A percentile compares a stretch with the other conserved stretches of the same genome.
Evolutionary conservation across 2,113 vertebrate species (phyloP).

Genomic region (Crypturellus undulatus): DNA sequence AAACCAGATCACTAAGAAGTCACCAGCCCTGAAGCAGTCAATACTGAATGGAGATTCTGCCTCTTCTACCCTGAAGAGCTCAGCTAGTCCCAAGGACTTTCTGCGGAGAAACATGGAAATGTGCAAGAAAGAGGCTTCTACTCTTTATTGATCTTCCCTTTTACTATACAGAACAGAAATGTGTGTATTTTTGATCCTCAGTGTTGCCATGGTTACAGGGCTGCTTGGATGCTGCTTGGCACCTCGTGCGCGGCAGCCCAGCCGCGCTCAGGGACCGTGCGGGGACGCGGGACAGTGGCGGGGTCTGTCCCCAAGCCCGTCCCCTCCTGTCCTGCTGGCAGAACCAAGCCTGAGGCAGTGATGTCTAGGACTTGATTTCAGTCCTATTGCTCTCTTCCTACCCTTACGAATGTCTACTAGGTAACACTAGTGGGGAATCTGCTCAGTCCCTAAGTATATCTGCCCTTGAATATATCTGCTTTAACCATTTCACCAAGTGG

Average conservation of each 20-base stretch:
- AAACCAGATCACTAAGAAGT: conserved; percentile 1
- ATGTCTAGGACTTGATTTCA: background rate
- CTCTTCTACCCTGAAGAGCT: background rate
- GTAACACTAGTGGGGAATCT: background rate
- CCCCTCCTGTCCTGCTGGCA: background rate
- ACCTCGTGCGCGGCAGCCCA: background rate
- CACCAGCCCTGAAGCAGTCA: background rate
- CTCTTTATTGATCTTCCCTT: conserved; percentile 37
- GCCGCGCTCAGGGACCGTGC: background rate
- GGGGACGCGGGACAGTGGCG: background rate
- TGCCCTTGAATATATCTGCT: background rate
- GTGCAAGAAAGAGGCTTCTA: conserved; percentile 7
- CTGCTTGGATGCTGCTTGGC: conserved; percentile 25
- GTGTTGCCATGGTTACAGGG: conserved; percentile 55
- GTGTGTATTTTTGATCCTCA: conserved; percentile 44
- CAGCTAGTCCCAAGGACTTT: conserved; percentile 23
- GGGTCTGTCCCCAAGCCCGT: background rate
- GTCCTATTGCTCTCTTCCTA: background rate
- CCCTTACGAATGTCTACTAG: background rate
- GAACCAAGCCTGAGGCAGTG: background rate
- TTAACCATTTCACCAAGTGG: background rate
- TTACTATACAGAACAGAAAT: conserved; percentile 41
- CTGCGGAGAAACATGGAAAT: background rate
- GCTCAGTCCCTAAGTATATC: background rate
- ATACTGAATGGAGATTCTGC: background rate